Evolutionary conservation across 2,888 invertebrate species (phyloP).

Genomic region (Conomelus anceps): DNA sequence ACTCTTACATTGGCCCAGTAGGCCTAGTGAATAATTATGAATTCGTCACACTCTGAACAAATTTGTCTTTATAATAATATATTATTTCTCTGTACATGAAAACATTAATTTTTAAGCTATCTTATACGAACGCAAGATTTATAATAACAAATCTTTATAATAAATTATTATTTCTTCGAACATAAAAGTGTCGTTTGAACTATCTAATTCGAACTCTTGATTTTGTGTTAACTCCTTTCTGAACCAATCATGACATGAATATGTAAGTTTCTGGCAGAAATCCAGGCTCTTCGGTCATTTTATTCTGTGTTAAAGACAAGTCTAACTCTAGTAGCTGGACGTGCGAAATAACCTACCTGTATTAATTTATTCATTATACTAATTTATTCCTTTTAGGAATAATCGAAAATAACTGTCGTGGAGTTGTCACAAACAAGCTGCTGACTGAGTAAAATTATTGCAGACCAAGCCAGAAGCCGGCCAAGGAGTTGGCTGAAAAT

Average conservation of each 20-base stretch:
- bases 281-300: neutral
- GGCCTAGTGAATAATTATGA: too few relatives aligned
- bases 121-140: too few relatives aligned
- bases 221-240: too few relatives aligned
- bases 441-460: neutral
- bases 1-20: too few relatives aligned
- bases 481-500: neutral
- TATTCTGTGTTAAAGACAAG: neutral
- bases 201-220: too few relatives aligned
- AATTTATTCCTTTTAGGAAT: neutral
- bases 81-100: too few relatives aligned
- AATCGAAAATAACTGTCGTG: neutral
- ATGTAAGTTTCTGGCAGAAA: neutral
- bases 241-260: neutral
- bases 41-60: too few relatives aligned
- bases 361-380: neutral
- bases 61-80: too few relatives aligned
- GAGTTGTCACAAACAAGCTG: neutral
- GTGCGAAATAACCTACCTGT: neutral
- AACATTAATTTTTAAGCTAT: too few relatives aligned
- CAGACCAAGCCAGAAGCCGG: neutral
- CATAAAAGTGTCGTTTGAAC: too few relatives aligned
- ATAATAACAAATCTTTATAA: too few relatives aligned
- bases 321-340: neutral
- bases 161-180: too few relatives aligned